Evolutionary conservation across 2,888 invertebrate species (phyloP), one percentile per base, ranked within the genome.

Genomic region (Spilarctia lutea): DNA sequence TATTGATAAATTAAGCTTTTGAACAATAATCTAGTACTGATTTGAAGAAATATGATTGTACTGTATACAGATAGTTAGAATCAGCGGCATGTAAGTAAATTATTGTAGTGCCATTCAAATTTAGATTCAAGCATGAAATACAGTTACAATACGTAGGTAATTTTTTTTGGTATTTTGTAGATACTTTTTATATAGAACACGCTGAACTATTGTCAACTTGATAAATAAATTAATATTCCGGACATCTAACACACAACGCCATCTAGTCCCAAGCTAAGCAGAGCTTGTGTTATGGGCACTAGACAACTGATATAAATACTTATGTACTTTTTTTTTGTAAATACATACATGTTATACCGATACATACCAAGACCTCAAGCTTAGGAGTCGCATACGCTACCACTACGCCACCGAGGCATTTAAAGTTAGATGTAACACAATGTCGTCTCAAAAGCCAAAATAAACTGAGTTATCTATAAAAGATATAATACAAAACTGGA

Each of bases 401-500:
- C n/a, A n/a, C n/a, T n/a, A n/a, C n/a, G n/a, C n/a, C n/a, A n/a
- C n/a, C n/a, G n/a, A n/a, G n/a, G n/a, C n/a, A n/a, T n/a, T n/a
- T n/a, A n/a, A n/a, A n/a, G n/a, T n/a, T 56, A 56, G 11, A n/a
- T 10, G n/a, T 56, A 56, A 56, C n/a, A 10, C n/a, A 56, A 56
- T 8, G 52, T n/a, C 1, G n/a, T 27, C 60, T 27, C 60, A 60
- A 8, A 60, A 60, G 13, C 27, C 27, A 27, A 60, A 27, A 6
- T 27, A 18, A 18, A 27, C 16, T 27, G 30, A 16, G 16, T 63
- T 30, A 30, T 30, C 6, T 11, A 13, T 65, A 42, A 4, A 30
- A 39, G n/a, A 70, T 24, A 39, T n/a, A 39, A 70, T 24, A 35
- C 11, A 30, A 60, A 60, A 68, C 30, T 72, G 33, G 72, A 67